Evolutionary conservation across 2,797 vertebrate species (phyloP), one percentile per base, ranked within the genome.

Genomic region (Ctenosaura bakeri): DNA sequence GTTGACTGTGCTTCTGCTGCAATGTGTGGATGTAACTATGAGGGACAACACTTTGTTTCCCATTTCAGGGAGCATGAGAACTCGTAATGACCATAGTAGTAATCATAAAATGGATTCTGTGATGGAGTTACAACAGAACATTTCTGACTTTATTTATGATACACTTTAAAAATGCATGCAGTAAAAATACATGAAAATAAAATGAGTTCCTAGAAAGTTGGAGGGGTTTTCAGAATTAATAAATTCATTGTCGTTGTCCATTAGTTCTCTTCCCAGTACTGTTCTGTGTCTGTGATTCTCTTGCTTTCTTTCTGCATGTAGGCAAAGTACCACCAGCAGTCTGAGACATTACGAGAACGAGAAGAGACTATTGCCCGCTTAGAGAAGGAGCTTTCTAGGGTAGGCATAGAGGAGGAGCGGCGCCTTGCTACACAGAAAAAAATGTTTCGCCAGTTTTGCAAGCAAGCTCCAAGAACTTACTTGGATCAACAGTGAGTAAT

Each of bases 401-500:
- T 94, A 6, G 94, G 95, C 86, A 94, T 94, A 89, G 97, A 98
- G 86, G 98, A 99, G 69, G 97, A 98, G 89, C 94, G 74, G 2
- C 96, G 97, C 0, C 9, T 96, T 32, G 88, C 96, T 56, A 94
- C 94, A 66, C 98, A 97, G 92, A 98, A 94, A 81, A 97, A 95
- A 92, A 96, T 96, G 16, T 98, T 98, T 89, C 97, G 97, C 74
- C 95, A 88, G 86, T 96, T 98, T 96, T 97, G 97, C 93, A 96
- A 89, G 83, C 96, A 94, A 92, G 95, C 96, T 3, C 95, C 96
- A 79, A 95, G 95, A 91, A 96, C 95, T n/a, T 59, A 95, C 2
- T 87, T 97, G 69, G 98, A 98, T 93, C 97, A 97, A 93, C 97
- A 96, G 98, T 99, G 95, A 97, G 97, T 0, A 9, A 4, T 38